Evolutionary conservation across 1,140 invertebrate genomes (phyloP), one percentile per base, ranked within the genome.

Genomic region (Euura saliciscinereae): DNA sequence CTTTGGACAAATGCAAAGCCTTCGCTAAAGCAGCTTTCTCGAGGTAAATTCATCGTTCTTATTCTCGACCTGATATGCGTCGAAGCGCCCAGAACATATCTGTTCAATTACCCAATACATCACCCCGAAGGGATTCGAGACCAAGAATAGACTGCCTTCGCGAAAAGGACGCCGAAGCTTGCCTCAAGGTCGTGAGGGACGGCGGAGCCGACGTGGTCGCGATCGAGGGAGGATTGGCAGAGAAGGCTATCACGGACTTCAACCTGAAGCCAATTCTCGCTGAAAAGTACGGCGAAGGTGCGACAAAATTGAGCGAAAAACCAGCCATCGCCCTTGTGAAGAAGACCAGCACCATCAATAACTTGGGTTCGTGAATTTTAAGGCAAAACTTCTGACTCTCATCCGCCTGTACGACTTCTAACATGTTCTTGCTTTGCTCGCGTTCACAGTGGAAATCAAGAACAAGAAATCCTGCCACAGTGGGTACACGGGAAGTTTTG

Each of bases 11-110:
- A 80, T 96, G 94, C 74, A 82, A 88, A 2, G 88, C 90, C 0
- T 88, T 95, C 71, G 88, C 89, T 2, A 88, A 89, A 73, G 92
- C 92, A 11, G 92, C 94, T 2, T 93, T 91, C 79, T 92, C 93
- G 0, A 80, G 84, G 83, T 84, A 59, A 59, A n/a, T 4, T 59
- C 51, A 59, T 59, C 11, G 2, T 51, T 7, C 46, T 28, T 28
- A 28, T 28, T 28, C 28, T 28, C 28, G 28, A 28, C 28, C 28
- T 28, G 28, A 28, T 28, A 28, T 28, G 28, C 28, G 2, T 64
- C 59, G 13, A 64, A 1, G 10, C 59, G 59, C 10, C 1, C 10
- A 64, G 59, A 11, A 11, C 10, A 64, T 64, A 11, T 13, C 59
- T 45, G 65, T 7, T 6, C 1, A 8, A 43, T 45, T 7, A 11